Base-by-base conservation (phyloP, 2,113 vertebrate genomes). In the Phylloscopus trochiloides region DNA sequence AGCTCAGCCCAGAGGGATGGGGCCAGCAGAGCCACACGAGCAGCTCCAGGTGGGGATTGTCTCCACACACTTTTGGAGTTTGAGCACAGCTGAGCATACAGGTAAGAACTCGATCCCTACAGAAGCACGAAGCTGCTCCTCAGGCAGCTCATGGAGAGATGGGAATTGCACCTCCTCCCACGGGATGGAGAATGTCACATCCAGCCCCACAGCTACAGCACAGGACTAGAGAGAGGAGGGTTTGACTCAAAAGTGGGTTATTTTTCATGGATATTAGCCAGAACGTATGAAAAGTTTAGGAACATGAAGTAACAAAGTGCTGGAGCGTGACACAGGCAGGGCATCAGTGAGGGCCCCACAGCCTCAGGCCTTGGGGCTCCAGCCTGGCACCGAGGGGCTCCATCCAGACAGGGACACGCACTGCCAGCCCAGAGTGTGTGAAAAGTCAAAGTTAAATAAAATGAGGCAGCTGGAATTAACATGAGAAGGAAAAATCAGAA, bases 211-310 rank as follows among this genome's bases (percentile, higher is more conserved):
- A 59, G 21, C 84, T 62, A 92, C 5, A 80, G 77, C 78, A 90
- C 17, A 45, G 38, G 38, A 77, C 84, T 59, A 91, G 12, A 92
- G 85, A 94, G 42, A 88, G 71, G 63, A 90, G 79, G 72, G 17
- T 47, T 40, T 3, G 86, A 91, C 66, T 78, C 1, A 45, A 58
- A 83, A 83, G 81, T 17, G 76, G 76, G 92, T 95, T 94, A 96
- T 95, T 92, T 96, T 86, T 62, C 65, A 95, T 86, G 96, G 92
- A 7, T 87, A 95, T 95, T 88, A 95, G 96, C 91, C 51, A 63
- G 94, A 94, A 87, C 9, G 13, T 14, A 92, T 12, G 92, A 79
- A 97, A 96, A 96, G 94, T 95, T 95, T 80, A 97, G 95, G 94
- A 96, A 95, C 71, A 66, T 47, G 48, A 87, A 90, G 52, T 95